phyloP scores from a whole-genome alignment of 2,888 invertebrate genomes.

The Eulithis prunata region DNA sequence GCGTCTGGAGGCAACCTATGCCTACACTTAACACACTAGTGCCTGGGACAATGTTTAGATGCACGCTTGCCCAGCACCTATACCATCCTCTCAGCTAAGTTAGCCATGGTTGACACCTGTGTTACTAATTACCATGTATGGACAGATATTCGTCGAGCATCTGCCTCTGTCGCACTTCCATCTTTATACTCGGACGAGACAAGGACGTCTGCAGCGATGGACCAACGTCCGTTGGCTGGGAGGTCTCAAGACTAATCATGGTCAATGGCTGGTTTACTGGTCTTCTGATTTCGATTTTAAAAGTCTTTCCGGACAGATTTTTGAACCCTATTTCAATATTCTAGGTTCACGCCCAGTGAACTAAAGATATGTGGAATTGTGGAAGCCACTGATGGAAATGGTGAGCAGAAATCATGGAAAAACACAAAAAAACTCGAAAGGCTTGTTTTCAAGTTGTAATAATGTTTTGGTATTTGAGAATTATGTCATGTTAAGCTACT shows the following conservation, averaged over 20 bases:
- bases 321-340: neutral
- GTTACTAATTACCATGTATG: neutral
- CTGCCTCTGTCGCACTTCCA: neutral
- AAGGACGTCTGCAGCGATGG: neutral
- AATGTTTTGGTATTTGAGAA: neutral
- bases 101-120: neutral
- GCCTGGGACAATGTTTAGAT: no score
- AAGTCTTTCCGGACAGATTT: slow-evolving; percentile 13
- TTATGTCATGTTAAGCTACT: neutral
- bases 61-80: no score
- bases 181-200: neutral
- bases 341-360: neutral
- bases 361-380: neutral
- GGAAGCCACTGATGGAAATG: neutral
- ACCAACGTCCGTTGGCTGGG: neutral
- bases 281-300: neutral
- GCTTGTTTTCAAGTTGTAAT: no score
- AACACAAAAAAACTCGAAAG: neutral
- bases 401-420: neutral
- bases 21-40: no score
- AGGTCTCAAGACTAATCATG: slow-evolving; percentile 15
- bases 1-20: no score
- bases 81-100: no score
- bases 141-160: neutral
- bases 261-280: neutral